phyloP scores from a whole-genome alignment of 92 coral and sea anemone species.

The Isaurus tuberculatus region DNA sequence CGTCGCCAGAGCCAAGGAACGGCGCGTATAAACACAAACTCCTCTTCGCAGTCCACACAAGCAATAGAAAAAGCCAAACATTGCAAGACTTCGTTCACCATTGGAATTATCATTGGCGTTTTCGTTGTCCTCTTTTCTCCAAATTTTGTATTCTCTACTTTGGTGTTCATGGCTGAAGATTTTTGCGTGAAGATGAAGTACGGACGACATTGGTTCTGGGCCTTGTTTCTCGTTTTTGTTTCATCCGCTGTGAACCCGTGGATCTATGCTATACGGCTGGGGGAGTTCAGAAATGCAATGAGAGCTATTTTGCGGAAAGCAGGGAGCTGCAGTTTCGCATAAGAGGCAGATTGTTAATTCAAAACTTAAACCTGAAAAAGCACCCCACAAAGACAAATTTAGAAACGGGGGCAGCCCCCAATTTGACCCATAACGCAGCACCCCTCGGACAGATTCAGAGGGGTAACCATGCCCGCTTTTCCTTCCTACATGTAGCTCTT shows the following conservation, averaged over 20 bases:
- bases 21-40: background rate
- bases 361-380: no score
- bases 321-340: background rate
- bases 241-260: conserved; percentile 7
- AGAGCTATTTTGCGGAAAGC: background rate
- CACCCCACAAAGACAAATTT: no score
- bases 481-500: no score
- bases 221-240: background rate
- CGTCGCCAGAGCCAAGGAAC: conserved; percentile 45
- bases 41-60: background rate
- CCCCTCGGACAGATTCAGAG: no score
- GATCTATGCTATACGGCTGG: conserved; percentile 13
- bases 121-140: background rate
- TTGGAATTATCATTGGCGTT: background rate
- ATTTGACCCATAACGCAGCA: no score
- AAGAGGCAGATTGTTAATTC: background rate
- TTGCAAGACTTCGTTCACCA: background rate
- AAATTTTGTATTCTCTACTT: background rate
- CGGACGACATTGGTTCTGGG: conserved; percentile 6
- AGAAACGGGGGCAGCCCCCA: no score
- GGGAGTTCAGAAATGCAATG: conserved; percentile 13
- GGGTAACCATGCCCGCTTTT: no score
- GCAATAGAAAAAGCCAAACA: conserved; percentile 6
- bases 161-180: background rate
- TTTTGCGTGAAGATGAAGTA: background rate